Conservation (phyloP, 2,888 invertebrate species). For the Archips xylosteana region DNA sequence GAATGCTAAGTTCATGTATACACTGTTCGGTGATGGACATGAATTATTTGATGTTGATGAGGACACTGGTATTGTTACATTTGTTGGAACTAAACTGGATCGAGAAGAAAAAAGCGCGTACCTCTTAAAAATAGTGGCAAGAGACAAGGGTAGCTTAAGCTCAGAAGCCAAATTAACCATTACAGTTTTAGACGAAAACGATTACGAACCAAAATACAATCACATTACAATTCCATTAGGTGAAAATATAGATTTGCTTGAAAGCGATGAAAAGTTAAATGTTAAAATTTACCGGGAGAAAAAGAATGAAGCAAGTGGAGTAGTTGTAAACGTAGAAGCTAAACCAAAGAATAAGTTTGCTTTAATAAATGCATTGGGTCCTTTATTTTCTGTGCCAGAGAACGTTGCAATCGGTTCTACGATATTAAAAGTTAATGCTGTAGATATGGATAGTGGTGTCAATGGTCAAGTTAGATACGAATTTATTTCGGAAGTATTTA, state of each 20-base stretch:
- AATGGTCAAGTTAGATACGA: slow-evolving; percentile 91
- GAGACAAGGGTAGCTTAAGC: slow-evolving; percentile 90
- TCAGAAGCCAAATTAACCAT: slow-evolving; percentile 91
- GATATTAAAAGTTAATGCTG: slow-evolving; percentile 89
- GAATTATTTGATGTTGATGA: slow-evolving; percentile 90
- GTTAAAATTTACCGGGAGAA: slow-evolving; percentile 78
- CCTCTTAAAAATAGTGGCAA: slow-evolving; percentile 89
- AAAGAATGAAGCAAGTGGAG: slow-evolving; percentile 62
- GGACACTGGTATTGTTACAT: slow-evolving; percentile 86
- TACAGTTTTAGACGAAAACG: slow-evolving; percentile 91
- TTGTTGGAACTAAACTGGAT: slow-evolving; percentile 87
- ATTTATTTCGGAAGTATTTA: slow-evolving; percentile 88
- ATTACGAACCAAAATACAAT: slow-evolving; percentile 90
- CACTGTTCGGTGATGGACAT: slow-evolving; percentile 90
- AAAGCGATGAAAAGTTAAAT: slow-evolving; percentile 84
- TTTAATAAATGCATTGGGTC: slow-evolving; percentile 73
- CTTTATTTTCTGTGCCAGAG: slow-evolving; percentile 90
- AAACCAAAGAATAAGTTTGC: slow-evolving; percentile 75
- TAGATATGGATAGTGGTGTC: slow-evolving; percentile 89
- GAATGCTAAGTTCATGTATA: slow-evolving; percentile 89
- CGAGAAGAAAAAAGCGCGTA: slow-evolving; percentile 90
- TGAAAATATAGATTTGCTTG: slow-evolving; percentile 88
- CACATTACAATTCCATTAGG: slow-evolving; percentile 90
- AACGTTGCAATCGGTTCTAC: slow-evolving; percentile 89
- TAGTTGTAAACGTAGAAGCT: slow-evolving; percentile 64